A percentile compares a stretch with the other conserved stretches of the same genome.
phyloP scores from a whole-genome alignment of 2,888 invertebrate species.

The Pristionchus maxplancki region DNA sequence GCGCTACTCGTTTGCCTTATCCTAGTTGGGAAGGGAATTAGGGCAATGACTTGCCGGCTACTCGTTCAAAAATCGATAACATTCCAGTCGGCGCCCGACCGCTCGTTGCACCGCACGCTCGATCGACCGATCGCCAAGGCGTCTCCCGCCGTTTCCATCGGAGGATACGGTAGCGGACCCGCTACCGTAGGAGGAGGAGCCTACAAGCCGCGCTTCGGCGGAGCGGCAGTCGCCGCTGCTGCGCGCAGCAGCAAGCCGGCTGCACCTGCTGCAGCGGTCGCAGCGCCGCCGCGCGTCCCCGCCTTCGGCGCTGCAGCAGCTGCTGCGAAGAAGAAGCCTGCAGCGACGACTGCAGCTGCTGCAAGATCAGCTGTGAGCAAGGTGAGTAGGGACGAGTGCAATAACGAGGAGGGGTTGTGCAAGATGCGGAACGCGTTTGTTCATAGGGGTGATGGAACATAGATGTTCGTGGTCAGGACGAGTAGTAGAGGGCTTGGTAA shows the following conservation, averaged over 20 bases:
- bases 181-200: neutral
- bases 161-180: constrained; percentile 35
- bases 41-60: neutral
- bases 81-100: neutral
- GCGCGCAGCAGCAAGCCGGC: neutral
- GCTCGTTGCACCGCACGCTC: constrained; percentile 27
- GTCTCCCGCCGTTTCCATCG: neutral
- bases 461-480: too few species aligned
- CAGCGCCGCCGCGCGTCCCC: neutral
- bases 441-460: neutral
- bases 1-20: neutral
- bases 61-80: neutral
- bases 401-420: neutral
- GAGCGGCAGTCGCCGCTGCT: neutral
- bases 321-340: constrained; percentile 3
- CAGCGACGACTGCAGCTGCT: neutral
- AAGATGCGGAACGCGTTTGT: neutral
- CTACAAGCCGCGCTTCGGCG: constrained; percentile 26
- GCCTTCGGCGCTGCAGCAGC: constrained; percentile 4
- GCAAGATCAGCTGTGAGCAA: constrained; percentile 1
- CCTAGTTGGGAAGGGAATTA: neutral
- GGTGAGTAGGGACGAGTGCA: neutral
- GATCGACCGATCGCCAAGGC: constrained; percentile 32
- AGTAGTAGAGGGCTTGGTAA: neutral
- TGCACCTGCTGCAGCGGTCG: neutral